Evolutionary conservation across 2,797 vertebrate genomes (phyloP).

Genomic region (Sarcoramphus papa): DNA sequence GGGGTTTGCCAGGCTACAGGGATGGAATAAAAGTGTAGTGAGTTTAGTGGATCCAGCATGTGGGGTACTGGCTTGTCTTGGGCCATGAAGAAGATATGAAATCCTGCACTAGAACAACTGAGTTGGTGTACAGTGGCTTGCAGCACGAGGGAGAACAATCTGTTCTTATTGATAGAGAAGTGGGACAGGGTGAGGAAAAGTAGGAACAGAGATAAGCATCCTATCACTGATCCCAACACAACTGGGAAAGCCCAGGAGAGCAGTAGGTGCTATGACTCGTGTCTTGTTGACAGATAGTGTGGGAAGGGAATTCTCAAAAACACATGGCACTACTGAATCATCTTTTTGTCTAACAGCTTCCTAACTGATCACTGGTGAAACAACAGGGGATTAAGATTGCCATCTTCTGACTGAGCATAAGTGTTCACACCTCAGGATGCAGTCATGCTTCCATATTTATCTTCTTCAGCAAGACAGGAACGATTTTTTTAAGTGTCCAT

Average conservation of each 20-base stretch:
- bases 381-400: neutral
- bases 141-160: neutral
- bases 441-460: neutral
- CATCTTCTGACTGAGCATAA: neutral
- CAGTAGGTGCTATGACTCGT: neutral
- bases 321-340: neutral
- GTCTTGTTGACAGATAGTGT: neutral
- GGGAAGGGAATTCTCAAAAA: neutral
- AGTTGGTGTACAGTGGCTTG: neutral
- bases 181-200: neutral
- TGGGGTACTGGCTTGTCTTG: neutral
- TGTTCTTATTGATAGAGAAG: neutral
- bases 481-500: neutral
- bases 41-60: neutral
- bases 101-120: neutral
- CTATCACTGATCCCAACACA: neutral
- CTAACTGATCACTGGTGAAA: neutral
- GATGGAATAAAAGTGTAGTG: neutral
- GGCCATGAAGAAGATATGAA: neutral
- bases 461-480: neutral
- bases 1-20: neutral
- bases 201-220: neutral
- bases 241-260: neutral
- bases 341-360: neutral
- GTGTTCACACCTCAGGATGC: neutral